phyloP scores from a whole-genome alignment of 2,797 vertebrate genomes.

The Leptatherina wallacei region DNA sequence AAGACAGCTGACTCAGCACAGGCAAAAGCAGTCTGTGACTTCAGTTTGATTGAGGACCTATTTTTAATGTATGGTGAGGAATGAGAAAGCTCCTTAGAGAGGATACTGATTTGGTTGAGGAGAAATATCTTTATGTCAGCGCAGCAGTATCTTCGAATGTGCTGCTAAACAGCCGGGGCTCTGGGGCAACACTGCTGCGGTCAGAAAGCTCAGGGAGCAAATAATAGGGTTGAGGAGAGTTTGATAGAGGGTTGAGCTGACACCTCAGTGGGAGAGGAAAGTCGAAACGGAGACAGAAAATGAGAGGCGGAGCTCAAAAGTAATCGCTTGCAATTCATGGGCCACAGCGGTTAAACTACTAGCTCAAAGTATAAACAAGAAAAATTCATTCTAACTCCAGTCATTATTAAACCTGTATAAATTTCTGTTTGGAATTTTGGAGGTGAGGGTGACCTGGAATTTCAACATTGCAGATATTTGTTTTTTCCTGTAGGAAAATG shows the following conservation, averaged over 20 bases:
- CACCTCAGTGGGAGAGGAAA: conserved; percentile 17
- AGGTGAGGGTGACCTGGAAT: conserved; percentile 26
- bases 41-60: conserved; percentile 48
- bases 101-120: conserved; percentile 19
- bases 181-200: conserved; percentile 20
- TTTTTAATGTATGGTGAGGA: conserved; percentile 16
- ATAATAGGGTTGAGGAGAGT: conserved; percentile 42
- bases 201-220: conserved; percentile 32
- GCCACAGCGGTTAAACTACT: conserved; percentile 25
- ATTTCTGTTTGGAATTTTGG: conserved; percentile 20
- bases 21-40: conserved; percentile 32
- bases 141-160: conserved; percentile 13
- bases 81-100: conserved; percentile 8
- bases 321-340: conserved; percentile 32
- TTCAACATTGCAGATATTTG: conserved; percentile 18
- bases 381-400: conserved; percentile 50
- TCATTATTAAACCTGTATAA: conserved; percentile 28
- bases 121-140: conserved; percentile 35
- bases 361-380: conserved; percentile 41
- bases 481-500: background rate
- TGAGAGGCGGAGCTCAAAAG: conserved; percentile 47
- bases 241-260: conserved; percentile 41
- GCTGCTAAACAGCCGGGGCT: conserved; percentile 14
- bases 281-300: conserved; percentile 29
- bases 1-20: conserved; percentile 49